Evolutionary conservation across 2,113 vertebrate genomes (phyloP).

Genomic region (Macheiramphus alcinus): DNA sequence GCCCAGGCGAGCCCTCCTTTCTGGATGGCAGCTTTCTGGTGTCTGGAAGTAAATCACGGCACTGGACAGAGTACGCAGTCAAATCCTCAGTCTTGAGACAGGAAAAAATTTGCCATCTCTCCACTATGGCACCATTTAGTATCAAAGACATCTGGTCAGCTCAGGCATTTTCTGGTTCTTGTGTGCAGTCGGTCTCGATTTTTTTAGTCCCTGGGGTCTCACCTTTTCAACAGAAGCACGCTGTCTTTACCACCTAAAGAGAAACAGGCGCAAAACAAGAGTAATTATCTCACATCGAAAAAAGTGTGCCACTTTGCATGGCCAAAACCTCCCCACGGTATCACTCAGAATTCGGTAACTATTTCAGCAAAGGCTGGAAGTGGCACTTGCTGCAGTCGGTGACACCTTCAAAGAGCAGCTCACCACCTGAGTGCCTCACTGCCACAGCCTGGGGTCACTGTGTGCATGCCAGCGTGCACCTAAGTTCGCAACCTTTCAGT

Average conservation of each 20-base stretch:
- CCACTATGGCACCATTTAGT: accelerated
- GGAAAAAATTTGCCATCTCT: neutral
- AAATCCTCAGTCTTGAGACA: neutral
- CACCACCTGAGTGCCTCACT: too few relatives aligned
- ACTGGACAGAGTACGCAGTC: neutral
- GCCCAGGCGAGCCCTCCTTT: neutral
- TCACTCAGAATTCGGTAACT: neutral
- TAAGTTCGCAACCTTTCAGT: neutral
- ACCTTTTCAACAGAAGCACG: neutral
- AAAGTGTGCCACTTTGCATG: accelerated
- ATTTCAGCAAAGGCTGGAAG: neutral
- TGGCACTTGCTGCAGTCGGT: neutral
- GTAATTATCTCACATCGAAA: neutral
- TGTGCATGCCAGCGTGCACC: neutral
- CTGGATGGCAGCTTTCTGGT: neutral
- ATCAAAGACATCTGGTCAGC: too few relatives aligned
- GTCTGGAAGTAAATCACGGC: neutral
- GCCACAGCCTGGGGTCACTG: accelerated
- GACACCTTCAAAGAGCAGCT: neutral
- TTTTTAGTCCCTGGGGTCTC: neutral
- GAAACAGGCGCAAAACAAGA: neutral
- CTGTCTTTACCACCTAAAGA: neutral
- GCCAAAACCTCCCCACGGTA: neutral
- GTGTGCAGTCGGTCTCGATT: neutral
- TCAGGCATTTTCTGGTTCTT: neutral